phyloP scores from a whole-genome alignment of 2,797 vertebrate genomes.

The Melanogrammus aeglefinus region DNA sequence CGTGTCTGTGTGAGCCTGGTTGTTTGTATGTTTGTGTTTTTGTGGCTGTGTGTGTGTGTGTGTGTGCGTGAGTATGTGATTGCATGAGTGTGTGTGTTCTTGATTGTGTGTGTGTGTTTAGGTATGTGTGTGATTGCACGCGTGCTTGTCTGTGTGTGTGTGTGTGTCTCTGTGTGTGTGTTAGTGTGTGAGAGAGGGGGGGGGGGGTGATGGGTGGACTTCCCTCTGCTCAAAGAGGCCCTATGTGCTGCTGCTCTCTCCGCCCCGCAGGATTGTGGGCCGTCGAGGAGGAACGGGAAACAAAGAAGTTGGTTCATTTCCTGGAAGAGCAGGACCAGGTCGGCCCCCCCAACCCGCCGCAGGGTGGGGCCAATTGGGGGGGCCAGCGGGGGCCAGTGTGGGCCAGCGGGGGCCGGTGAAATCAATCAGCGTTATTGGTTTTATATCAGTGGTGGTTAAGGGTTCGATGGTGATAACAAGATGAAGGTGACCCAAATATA shows the following conservation, averaged over 20 bases:
- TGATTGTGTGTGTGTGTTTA: conserved; percentile 21
- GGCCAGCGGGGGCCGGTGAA: no score
- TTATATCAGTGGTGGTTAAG: neutral
- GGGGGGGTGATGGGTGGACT: conserved; percentile 53
- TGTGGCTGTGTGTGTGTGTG: conserved; percentile 5
- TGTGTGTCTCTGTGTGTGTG: conserved; percentile 38
- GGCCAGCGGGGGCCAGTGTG: neutral
- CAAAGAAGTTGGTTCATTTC: conserved; percentile 74
- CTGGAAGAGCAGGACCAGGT: conserved; percentile 63
- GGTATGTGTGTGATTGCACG: conserved; percentile 8
- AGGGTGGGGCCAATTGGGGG: neutral
- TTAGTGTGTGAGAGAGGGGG: no score
- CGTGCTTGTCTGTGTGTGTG: conserved; percentile 36
- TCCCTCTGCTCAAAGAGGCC: conserved; percentile 62
- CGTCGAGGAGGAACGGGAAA: conserved; percentile 53
- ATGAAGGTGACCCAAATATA: no score
- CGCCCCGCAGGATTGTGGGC: conserved; percentile 61
- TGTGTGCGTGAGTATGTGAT: conserved; percentile 37
- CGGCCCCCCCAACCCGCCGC: conserved; percentile 55
- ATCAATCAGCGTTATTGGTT: neutral
- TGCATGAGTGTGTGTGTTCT: conserved; percentile 40
- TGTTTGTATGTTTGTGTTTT: no score
- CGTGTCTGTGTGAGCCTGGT: conserved; percentile 4
- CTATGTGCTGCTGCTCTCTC: conserved; percentile 57
- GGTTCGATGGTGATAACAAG: neutral